Base-by-base conservation (phyloP, 2,113 vertebrate species). In the Dolichotis patagonum region DNA sequence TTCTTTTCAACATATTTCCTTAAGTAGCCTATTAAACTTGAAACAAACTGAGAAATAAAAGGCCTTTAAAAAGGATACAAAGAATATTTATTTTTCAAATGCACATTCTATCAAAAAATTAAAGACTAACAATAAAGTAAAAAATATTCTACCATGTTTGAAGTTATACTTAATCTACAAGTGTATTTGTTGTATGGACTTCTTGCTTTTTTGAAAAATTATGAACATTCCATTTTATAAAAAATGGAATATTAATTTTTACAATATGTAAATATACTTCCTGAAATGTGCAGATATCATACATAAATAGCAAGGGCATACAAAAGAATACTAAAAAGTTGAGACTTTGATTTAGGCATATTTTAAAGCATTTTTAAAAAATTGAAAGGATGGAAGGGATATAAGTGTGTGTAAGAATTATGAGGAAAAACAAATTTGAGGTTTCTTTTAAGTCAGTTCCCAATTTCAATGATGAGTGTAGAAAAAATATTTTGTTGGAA, bases 31-130 rank as follows among this genome's bases (percentile, higher is more conserved):
- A 0, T 7, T 93, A 93, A 92, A 52, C 22, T 63, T 46, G 87
- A 83, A 65, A 86, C 10, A 92, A 71, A 71, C 16, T 83, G n/a
- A 88, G 8, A 96, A 96, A 92, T 78, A 88, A 86, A 16, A 85
- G 5, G 4, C 14, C 3, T 46, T 30, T 22, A 71, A 49, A 86
- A 46, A 41, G 10, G 10, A 43, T 86, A n/a, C 7, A 84, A 32
- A 75, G 56, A 88, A 88, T 7, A 8, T 62, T 88, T 87, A 75
- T 41, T 81, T 97, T 52, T 77, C 3, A 80, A 71, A 54, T 94
- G 19, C 7, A 30, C 78, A 4, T 92, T 87, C 75, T 92, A 28
- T 94, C 43, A 38, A 95, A 84, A 90, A 94, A 52, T 63, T 6
- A 20, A 94, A 80, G 14, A 30, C 78, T 94, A 83, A 63, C 43